Conservation (phyloP, 2,113 vertebrate species). For the Chionomys nivalis region DNA sequence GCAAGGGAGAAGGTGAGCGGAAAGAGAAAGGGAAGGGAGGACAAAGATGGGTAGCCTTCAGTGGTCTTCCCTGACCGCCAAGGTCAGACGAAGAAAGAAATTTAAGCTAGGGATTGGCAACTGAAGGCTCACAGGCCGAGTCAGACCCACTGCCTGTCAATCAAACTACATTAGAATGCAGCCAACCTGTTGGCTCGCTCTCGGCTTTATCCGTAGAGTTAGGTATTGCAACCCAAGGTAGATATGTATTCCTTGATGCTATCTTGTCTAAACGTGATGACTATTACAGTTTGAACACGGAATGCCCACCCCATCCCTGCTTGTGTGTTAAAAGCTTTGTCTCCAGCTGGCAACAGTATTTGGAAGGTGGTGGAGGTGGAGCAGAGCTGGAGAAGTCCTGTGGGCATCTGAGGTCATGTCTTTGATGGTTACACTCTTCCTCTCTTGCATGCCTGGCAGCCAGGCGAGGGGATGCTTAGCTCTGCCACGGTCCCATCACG, state of each 20-base stretch:
- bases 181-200: not conserved
- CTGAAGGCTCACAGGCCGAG: not conserved
- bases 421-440: not conserved
- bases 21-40: not conserved
- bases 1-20: not conserved
- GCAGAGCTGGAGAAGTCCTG: not conserved
- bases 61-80: not conserved
- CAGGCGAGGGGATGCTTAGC: not conserved
- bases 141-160: not conserved
- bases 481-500: not conserved
- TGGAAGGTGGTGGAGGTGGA: not conserved
- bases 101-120: not conserved
- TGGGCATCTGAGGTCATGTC: not conserved
- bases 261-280: not conserved
- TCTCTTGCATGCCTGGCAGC: not conserved
- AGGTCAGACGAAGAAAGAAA: not conserved
- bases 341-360: not conserved
- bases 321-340: not conserved
- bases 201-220: fast-evolving
- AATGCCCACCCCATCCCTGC: not conserved
- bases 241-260: not conserved
- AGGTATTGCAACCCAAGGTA: not conserved
- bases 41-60: not conserved
- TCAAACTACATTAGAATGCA: not conserved
- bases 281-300: not conserved